Evolutionary conservation across 2,113 vertebrate species (phyloP), one percentile per base, ranked within the genome.

Genomic region (Antigone vipio): DNA sequence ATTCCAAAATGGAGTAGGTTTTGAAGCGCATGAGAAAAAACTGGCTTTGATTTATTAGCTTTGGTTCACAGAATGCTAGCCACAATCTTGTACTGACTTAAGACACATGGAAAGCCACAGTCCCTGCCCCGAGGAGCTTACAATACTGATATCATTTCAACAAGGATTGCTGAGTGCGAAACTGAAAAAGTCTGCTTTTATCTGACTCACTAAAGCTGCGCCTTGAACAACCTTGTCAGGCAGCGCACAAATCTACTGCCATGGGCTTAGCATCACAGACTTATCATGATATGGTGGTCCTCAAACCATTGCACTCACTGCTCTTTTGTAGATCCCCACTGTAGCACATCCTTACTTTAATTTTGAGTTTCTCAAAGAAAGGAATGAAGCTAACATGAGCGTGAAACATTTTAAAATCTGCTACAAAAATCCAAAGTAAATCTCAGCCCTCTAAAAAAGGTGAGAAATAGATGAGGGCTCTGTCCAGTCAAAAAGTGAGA

Each of bases 1-100:
- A 0, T 85, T 91, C 87, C 89, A 97, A 96, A 97, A 97, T 97
- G 95, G 87, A 95, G 94, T 89, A 96, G 95, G 91, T 95, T 97
- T 96, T 92, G 96, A 95, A 97, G 91, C 15, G 1, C 77, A 47
- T 58, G 81, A 95, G 77, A 60, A 80, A 93, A 93, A 93, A 60
- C 3, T 55, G 66, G 80, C 89, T 95, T 95, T 95, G 94, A 95
- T 95, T 95, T 94, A 92, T 92, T 58, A 92, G 76, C 95, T 96
- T 68, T 91, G 83, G 86, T 95, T 96, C 92, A 89, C 84, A 92
- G 91, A 93, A 96, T 27, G 44, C 80, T 60, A 74, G 86, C 84
- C 89, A 87, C 88, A 91, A 89, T 87, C 91, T 87, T 85, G 69
- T 77, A 89, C 66, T 83, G 58, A 73, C 91, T 92, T 86, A 85